These are phyloP conservation scores for Zaprionus taronus DNA, from an alignment of 1,140 invertebrate species.

Conservation along the genomic window DNA sequence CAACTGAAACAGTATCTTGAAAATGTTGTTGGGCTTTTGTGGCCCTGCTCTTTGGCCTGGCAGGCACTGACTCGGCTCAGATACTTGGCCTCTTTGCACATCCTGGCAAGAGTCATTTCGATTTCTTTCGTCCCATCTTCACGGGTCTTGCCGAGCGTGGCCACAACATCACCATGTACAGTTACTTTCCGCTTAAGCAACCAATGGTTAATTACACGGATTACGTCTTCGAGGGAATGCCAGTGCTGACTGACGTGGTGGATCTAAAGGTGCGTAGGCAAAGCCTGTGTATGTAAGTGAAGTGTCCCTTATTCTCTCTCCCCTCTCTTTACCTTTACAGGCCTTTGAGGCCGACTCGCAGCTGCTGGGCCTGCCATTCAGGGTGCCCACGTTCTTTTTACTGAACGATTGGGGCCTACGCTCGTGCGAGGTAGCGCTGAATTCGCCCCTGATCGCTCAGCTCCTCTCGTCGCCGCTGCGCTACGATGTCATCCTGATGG, in stretches of 20 bases:
- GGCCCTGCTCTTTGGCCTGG: conserved; percentile 13
- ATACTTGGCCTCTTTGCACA: conserved; percentile 88
- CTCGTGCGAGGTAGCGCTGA: conserved; percentile 86
- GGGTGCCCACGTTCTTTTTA: conserved; percentile 64
- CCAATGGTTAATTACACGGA: conserved; percentile 87
- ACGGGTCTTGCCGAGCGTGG: conserved; percentile 86
- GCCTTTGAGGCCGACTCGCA: conserved; percentile 44
- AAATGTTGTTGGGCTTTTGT: background rate
- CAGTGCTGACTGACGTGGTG: conserved; percentile 80
- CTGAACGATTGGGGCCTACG: conserved; percentile 71
- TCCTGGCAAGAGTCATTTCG: conserved; percentile 89
- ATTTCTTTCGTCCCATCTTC: conserved; percentile 88
- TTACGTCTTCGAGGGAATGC: conserved; percentile 84
- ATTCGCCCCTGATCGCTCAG: conserved; percentile 74
- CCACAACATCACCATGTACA: conserved; percentile 88
- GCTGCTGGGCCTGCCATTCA: conserved; percentile 52
- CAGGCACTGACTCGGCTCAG: conserved; percentile 40
- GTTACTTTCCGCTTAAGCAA: conserved; percentile 86
- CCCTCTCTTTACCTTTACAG: conserved; percentile 12
- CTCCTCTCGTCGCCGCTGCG: conserved; percentile 83
- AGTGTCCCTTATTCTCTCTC: background rate
- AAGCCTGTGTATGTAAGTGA: background rate
- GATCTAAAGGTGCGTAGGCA: conserved; percentile 52
- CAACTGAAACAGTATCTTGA: conserved; percentile 17
- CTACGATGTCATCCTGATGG: conserved; percentile 87